phyloP scores from a whole-genome alignment of 92 coral and sea anemone genomes.

The Zoanthus sociatus region DNA sequence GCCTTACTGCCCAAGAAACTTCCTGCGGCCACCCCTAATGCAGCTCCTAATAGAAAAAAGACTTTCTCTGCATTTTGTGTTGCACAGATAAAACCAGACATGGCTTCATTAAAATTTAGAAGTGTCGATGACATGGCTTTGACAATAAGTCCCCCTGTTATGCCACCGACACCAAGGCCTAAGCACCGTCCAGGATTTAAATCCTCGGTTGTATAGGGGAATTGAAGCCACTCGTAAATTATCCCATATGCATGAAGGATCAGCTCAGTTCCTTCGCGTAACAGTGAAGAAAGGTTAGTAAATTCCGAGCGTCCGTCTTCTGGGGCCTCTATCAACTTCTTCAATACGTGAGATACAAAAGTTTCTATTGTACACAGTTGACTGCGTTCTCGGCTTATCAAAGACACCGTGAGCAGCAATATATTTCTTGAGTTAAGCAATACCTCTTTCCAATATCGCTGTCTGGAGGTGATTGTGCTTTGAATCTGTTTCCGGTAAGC shows the following conservation, averaged over 20 bases:
- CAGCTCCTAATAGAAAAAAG: neutral
- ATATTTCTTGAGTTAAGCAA: constrained; percentile 25
- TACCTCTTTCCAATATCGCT: constrained; percentile 24
- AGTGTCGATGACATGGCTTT: neutral
- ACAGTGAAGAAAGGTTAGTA: neutral
- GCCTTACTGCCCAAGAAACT: constrained; percentile 6
- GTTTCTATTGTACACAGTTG: neutral
- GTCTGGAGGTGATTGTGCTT: neutral
- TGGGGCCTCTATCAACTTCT: neutral
- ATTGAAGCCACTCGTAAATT: constrained; percentile 20
- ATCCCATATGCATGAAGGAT: constrained; percentile 14
- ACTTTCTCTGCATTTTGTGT: neutral
- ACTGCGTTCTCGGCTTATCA: neutral
- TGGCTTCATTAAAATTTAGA: neutral
- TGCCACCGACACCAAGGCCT: constrained; percentile 24
- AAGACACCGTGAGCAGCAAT: neutral
- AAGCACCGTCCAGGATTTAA: constrained; percentile 11
- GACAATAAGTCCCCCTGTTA: constrained; percentile 15
- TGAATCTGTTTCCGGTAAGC: constrained; percentile 24
- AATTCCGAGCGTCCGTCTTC: neutral
- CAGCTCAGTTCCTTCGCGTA: constrained; percentile 20
- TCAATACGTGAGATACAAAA: neutral
- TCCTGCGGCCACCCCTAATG: constrained; percentile 1
- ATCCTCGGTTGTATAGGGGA: neutral
- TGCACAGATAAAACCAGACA: too few relatives aligned